These are phyloP conservation scores for Proteles cristata DNA, from an alignment of 2,113 vertebrate genomes.

Conservation along the genomic window DNA sequence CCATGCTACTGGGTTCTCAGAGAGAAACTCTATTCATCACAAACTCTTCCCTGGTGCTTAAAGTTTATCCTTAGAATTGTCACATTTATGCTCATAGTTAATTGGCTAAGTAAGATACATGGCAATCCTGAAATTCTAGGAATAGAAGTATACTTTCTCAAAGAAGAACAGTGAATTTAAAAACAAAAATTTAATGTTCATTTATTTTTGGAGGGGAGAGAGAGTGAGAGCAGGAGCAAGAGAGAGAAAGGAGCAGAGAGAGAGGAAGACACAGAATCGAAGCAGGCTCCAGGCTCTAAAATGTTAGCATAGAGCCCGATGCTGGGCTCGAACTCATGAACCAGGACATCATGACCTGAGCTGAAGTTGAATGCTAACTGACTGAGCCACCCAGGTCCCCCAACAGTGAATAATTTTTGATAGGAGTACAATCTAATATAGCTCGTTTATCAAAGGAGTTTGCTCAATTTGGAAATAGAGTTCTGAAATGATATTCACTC, in stretches of 20 bases:
- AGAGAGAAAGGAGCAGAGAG: too few relatives aligned
- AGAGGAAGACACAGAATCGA: too few relatives aligned
- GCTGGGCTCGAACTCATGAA: too few relatives aligned
- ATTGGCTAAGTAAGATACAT: background rate
- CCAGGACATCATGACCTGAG: too few relatives aligned
- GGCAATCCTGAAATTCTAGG: background rate
- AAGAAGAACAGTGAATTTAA: background rate
- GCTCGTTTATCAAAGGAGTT: background rate
- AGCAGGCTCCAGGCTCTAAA: too few relatives aligned
- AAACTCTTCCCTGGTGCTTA: background rate
- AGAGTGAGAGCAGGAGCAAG: too few relatives aligned
- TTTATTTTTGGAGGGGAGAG: too few relatives aligned
- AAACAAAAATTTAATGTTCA: background rate
- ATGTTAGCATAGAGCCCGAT: too few relatives aligned
- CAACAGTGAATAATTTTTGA: background rate
- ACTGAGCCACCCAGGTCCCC: too few relatives aligned
- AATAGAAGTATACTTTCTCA: background rate
- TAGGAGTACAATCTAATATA: background rate
- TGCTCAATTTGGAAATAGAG: background rate
- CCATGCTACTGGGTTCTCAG: background rate
- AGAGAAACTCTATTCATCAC: background rate
- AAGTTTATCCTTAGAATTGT: background rate
- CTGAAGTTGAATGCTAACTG: too few relatives aligned
- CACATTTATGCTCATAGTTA: background rate
- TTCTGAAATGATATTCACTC: background rate